A percentile compares a stretch with the other conserved stretches of the same genome.
phyloP scores from a whole-genome alignment of 2,113 vertebrate species.

The Cyrtonyx montezumae region DNA sequence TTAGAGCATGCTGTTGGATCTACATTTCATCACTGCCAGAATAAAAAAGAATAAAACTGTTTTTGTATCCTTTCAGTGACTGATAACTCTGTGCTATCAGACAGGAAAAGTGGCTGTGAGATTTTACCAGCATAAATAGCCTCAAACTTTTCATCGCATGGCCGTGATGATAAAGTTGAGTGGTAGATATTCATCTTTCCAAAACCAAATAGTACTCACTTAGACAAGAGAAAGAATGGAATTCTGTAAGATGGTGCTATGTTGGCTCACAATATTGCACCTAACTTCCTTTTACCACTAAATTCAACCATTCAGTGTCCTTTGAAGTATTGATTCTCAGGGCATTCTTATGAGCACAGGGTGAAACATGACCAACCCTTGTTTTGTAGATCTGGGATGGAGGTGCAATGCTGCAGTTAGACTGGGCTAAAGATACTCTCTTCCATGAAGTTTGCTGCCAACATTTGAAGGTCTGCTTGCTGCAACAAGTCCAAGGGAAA shows the following conservation, averaged over 20 bases:
- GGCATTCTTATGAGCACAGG: background rate
- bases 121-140: background rate
- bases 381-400: fast-evolving
- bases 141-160: slow-evolving; percentile 33
- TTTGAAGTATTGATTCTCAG: background rate
- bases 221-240: background rate
- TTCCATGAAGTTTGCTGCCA: background rate
- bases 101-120: background rate
- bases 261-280: background rate
- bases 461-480: fast-evolving
- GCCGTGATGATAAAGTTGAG: background rate
- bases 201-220: background rate
- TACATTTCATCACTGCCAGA: background rate
- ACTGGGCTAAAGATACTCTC: background rate
- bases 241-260: background rate
- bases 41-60: background rate
- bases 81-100: background rate
- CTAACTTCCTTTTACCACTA: background rate
- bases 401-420: background rate
- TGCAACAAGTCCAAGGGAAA: background rate
- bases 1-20: background rate
- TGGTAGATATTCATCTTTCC: background rate
- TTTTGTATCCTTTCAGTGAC: background rate
- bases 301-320: background rate
- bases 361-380: fast-evolving